A percentile compares a stretch with the other conserved stretches of the same genome.
Conservation (phyloP, 1,140 invertebrate genomes). For the Cydia splendana region DNA sequence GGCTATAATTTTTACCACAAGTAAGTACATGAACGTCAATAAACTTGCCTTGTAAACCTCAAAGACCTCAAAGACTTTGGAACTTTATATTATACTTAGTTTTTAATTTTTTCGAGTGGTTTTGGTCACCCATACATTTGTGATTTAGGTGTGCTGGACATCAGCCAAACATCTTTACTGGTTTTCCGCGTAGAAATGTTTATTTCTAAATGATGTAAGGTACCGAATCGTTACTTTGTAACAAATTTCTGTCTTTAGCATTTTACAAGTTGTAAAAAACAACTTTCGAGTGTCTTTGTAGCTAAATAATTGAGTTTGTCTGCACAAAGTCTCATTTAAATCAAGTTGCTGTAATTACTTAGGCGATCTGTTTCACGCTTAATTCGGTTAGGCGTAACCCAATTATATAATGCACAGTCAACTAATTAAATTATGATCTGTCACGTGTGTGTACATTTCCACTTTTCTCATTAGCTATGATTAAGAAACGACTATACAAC, state of each 20-base stretch:
- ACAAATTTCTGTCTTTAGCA: too few species aligned
- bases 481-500: neutral
- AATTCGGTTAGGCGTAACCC: conserved; percentile 3
- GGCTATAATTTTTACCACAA: too few species aligned
- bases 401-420: neutral
- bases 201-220: neutral
- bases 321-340: neutral
- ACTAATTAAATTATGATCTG: neutral
- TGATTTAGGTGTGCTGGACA: neutral
- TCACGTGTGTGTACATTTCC: neutral
- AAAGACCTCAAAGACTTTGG: too few species aligned
- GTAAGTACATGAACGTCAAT: too few species aligned
- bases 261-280: too few species aligned
- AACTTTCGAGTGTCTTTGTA: neutral
- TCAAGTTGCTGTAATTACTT: conserved; percentile 7
- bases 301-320: neutral
- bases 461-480: neutral
- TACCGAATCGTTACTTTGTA: too few species aligned
- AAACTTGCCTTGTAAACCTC: too few species aligned
- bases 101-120: neutral
- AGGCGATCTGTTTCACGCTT: conserved; percentile 5
- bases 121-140: neutral
- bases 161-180: neutral
- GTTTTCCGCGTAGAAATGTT: neutral
- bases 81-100: too few species aligned